Conservation (phyloP, 2,888 invertebrate species). For the Trimorus sp. region DNA sequence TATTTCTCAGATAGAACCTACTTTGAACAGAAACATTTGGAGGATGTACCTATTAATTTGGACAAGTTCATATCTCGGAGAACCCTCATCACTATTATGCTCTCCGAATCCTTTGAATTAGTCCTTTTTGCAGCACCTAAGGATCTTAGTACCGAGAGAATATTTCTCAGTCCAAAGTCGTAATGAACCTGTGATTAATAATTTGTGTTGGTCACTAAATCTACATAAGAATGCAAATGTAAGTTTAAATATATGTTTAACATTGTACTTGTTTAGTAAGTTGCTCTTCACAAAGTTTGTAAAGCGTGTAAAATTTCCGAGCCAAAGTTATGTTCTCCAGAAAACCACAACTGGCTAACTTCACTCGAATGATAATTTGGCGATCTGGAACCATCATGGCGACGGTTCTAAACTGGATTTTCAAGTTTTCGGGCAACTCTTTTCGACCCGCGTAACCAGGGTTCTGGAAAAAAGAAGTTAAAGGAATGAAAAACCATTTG, state of each 20-base stretch:
- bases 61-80: conserved; percentile 99
- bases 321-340: conserved; percentile 97
- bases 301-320: conserved; percentile 97
- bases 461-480: conserved; percentile 85
- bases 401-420: conserved; percentile 98
- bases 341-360: conserved; percentile 97
- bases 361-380: conserved; percentile 98
- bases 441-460: conserved; percentile 98
- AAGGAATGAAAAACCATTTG: background rate
- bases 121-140: conserved; percentile 95
- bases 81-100: conserved; percentile 98
- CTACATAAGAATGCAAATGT: too few relatives aligned
- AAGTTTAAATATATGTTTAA: background rate
- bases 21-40: too few relatives aligned
- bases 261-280: conserved; percentile 92
- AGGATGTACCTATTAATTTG: conserved; percentile 88
- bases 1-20: too few relatives aligned
- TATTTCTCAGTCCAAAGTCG: conserved; percentile 97
- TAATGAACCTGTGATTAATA: conserved; percentile 90
- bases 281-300: conserved; percentile 98
- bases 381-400: conserved; percentile 99
- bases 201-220: too few relatives aligned
- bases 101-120: conserved; percentile 95
- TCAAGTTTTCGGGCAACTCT: conserved; percentile 97
- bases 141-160: conserved; percentile 95